Evolutionary conservation across 2,888 invertebrate genomes (phyloP).

Genomic region (Parnassius orleans): DNA sequence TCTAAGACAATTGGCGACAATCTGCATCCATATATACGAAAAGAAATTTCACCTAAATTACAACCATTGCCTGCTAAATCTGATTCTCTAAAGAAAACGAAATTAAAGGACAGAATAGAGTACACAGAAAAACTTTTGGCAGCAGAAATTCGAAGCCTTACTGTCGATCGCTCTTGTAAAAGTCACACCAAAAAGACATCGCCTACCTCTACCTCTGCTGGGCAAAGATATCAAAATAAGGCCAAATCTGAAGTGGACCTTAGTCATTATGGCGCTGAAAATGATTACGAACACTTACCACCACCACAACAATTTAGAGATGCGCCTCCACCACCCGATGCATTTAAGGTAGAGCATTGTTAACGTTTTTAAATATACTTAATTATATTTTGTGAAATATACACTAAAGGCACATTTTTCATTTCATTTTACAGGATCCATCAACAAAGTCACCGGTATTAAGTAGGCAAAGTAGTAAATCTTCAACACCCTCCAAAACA

Average conservation of each 20-base stretch:
- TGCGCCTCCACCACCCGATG: slow-evolving; percentile 88
- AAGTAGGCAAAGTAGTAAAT: slow-evolving; percentile 70
- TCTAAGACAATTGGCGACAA: slow-evolving; percentile 72
- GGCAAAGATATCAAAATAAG: slow-evolving; percentile 70
- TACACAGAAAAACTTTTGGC: slow-evolving; percentile 75
- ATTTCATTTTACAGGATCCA: slow-evolving; percentile 57
- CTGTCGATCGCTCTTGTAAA: slow-evolving; percentile 66
- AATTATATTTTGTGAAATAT: background rate
- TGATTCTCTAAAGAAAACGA: slow-evolving; percentile 52
- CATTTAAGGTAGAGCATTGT: slow-evolving; percentile 75
- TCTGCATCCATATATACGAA: slow-evolving; percentile 76
- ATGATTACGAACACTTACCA: slow-evolving; percentile 87
- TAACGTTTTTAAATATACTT: slow-evolving; percentile 15
- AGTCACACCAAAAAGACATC: slow-evolving; percentile 54
- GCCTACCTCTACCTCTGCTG: slow-evolving; percentile 44
- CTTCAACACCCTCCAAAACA: slow-evolving; percentile 70
- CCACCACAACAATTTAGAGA: slow-evolving; percentile 93
- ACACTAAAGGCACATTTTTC: background rate
- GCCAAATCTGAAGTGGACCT: slow-evolving; percentile 83
- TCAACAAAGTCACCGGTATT: slow-evolving; percentile 69
- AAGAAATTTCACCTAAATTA: slow-evolving; percentile 63
- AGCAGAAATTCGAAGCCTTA: slow-evolving; percentile 70
- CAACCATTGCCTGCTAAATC: slow-evolving; percentile 50
- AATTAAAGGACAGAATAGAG: slow-evolving; percentile 71
- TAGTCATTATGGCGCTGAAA: slow-evolving; percentile 76